phyloP scores from a whole-genome alignment of 2,113 vertebrate genomes.

The Tinamus guttatus region DNA sequence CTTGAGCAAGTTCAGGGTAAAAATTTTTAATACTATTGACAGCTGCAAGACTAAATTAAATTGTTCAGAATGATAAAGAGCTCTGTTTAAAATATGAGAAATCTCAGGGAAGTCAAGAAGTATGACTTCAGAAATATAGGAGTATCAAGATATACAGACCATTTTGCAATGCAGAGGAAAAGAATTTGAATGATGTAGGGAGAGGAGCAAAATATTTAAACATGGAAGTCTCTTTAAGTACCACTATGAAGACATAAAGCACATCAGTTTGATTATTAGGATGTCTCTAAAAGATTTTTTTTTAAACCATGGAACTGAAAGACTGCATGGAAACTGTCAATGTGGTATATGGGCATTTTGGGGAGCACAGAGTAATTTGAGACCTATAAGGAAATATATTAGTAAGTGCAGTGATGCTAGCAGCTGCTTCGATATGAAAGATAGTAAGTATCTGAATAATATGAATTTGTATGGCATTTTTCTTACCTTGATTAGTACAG shows the following conservation, averaged over 20 bases:
- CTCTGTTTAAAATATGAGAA: not conserved
- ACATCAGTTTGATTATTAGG: not conserved
- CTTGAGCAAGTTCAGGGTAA: slow-evolving; percentile 56
- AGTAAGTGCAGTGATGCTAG: not conserved
- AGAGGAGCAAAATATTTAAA: not conserved
- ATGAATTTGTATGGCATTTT: not conserved
- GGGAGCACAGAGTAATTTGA: not conserved
- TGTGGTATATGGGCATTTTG: not conserved
- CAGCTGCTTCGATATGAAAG: not conserved
- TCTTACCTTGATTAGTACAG: not conserved
- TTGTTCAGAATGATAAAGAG: not conserved
- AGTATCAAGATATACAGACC: not conserved
- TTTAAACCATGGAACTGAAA: not conserved
- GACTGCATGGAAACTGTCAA: not conserved
- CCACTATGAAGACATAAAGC: not conserved
- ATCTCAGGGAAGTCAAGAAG: not conserved
- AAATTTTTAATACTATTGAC: slow-evolving; percentile 40
- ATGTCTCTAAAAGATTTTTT: not conserved
- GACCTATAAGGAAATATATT: not conserved
- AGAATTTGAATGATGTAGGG: not conserved
- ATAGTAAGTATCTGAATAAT: not conserved
- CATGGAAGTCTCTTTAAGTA: not conserved
- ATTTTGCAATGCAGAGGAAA: not conserved
- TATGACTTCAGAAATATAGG: not conserved
- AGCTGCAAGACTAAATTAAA: not conserved